Evolutionary conservation across 2,888 invertebrate species (phyloP), one percentile per base, ranked within the genome.

Genomic region (Drosophila borealis): DNA sequence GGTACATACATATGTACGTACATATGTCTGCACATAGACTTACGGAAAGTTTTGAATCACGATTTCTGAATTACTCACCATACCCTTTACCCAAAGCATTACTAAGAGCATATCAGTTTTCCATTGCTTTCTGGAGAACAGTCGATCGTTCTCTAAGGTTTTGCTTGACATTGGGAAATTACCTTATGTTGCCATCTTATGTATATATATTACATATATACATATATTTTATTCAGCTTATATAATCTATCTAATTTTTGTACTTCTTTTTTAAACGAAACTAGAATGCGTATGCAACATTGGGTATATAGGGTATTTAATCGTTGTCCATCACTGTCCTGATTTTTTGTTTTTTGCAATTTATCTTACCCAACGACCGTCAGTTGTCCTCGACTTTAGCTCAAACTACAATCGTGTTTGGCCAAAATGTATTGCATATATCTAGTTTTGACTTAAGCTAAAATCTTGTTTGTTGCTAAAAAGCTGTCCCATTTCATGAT

Each of bases 1-100:
- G 25, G 8, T 29, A 21, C 5, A 21, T 4, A 21, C 21, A 21
- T 21, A 8, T 37, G 17, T 10, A 14, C 33, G 9, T 9, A 8
- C 10, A 34, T 10, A 6, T 29, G 21, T 29, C 25, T 59, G 45
- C 46, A 60, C 19, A 29, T 29, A 59, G 44, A 77, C 77, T 64
- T 70, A 65, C 62, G 74, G 63, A 79, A 81, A 73, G 67, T 69
- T 88, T 88, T 81, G 39, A 65, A 68, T 73, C 62, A 69, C 29
- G 53, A 81, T 67, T 63, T 45, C 34, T 42, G 48, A 39, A 46
- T 34, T 56, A 79, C 51, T 33, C 13, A 59, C 25, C 25, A 49
- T 17, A 44, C 3, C 48, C 6, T 4, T 39, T 67, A 70, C 69
- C 11, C 36, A 13, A 13, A 36, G n/a, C 17, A 25, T 11, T 33